phyloP scores from a whole-genome alignment of 2,797 vertebrate species.

The Discoglossus pictus region DNA sequence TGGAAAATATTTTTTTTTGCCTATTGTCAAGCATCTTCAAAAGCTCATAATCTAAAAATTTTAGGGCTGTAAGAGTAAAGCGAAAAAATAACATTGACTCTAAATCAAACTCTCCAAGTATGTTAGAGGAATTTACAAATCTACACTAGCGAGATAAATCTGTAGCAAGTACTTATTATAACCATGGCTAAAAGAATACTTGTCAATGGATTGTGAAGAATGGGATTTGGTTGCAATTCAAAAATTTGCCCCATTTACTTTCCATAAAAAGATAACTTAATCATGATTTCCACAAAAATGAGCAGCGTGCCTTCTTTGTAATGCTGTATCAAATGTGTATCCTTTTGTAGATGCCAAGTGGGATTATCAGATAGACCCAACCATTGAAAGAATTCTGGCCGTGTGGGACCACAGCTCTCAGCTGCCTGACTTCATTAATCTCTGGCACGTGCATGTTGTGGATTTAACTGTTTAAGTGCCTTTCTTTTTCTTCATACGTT shows the following conservation, averaged over 20 bases:
- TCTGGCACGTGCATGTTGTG: constrained; percentile 1
- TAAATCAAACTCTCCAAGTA: neutral
- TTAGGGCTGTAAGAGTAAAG: no score
- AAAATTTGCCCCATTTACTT: neutral
- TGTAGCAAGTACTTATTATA: constrained; percentile 2
- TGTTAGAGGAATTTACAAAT: neutral
- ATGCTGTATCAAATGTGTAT: neutral
- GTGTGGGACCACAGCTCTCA: constrained; percentile 1
- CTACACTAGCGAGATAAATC: neutral
- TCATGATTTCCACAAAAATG: constrained; percentile 9
- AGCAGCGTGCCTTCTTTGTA: neutral
- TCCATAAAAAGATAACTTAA: constrained; percentile 3
- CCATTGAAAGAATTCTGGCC: constrained; percentile 21
- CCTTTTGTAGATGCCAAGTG: constrained; percentile 28
- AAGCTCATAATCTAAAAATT: no score
- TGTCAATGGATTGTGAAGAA: neutral
- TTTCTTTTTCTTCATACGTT: neutral
- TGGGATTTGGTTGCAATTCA: neutral
- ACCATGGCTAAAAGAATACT: neutral
- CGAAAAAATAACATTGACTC: no score
- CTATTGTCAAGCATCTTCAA: no score
- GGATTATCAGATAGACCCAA: constrained; percentile 19
- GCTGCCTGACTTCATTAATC: constrained; percentile 14
- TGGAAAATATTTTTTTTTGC: no score
- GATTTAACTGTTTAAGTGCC: constrained; percentile 8